Base-by-base conservation (phyloP, 2,797 vertebrate species). In the Momotus momota region DNA sequence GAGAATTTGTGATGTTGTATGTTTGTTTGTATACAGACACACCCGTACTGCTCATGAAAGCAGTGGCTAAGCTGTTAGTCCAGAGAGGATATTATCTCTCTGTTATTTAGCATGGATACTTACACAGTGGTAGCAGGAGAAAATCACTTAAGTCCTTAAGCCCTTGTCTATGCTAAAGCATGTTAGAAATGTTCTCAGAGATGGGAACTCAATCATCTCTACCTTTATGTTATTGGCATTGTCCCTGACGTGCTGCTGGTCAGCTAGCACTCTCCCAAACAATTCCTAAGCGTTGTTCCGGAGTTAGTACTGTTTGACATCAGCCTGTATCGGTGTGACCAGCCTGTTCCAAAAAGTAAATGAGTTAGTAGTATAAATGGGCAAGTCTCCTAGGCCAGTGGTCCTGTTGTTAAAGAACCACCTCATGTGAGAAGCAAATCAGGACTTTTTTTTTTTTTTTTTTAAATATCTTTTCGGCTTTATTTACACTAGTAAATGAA, bases 141-240 rank as follows among this genome's bases (percentile, higher is more conserved):
- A 93, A 94, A 91, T 64, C 51, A 31, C 31, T 69, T 61, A 84
- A 93, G 38, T 80, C 29, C 21, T 84, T 90, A 89, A 89, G 71
- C 46, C 55, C 66, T 19, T 33, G 16, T 61, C 31, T 21, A 7
- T 45, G 40, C 67, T 72, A 69, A 93, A 77, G 40, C 48, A 31
- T 31, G 18, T 57, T 46, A 88, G 49, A 90, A 82, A 43, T 67
- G 20, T 78, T 88, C 57, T 81, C 20, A 13, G 77, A 86, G 54
- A 27, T 65, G 38, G 43, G 49, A 67, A 31, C 73, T 90, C 38
- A 5, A 4, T 74, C 57, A 64, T 49, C 58, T 86, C 29, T 81
- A 51, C 35, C 41, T 75, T 65, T 75, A 19, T 33, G 7, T 46
- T 79, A 65, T 12, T 81, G 62, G 51, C 22, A n/a, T 66, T 62